phyloP scores from a whole-genome alignment of 1,140 invertebrate species.

The Meloidogyne hapla region DNA sequence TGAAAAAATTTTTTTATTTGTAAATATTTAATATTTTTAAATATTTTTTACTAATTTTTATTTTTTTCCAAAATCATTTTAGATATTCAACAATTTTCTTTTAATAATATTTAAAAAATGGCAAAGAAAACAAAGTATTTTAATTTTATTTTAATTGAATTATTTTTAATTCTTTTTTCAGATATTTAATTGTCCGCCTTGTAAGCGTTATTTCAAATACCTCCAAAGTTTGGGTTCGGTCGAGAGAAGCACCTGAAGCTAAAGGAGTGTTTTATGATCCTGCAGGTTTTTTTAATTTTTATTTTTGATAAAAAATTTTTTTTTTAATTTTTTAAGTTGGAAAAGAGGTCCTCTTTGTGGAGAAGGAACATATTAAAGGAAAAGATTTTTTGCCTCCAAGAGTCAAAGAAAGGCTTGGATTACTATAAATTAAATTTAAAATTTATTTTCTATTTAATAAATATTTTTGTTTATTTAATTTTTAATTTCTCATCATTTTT shows the following conservation, averaged over 20 bases:
- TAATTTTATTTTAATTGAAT: not conserved
- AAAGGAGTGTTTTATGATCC: constrained; percentile 59
- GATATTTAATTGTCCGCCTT: constrained; percentile 60
- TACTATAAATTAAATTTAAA: constrained; percentile 8
- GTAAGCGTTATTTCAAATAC: constrained; percentile 59
- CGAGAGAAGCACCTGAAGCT: constrained; percentile 53
- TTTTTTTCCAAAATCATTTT: too few relatives aligned
- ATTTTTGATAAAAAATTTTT: constrained; percentile 22
- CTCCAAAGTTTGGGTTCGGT: constrained; percentile 56
- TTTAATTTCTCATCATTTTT: not conserved
- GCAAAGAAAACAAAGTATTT: constrained; percentile 30
- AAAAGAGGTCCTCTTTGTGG: constrained; percentile 58
- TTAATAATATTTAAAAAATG: constrained; percentile 11
- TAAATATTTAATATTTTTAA: too few relatives aligned
- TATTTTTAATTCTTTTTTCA: constrained; percentile 27
- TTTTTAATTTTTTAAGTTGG: constrained; percentile 54
- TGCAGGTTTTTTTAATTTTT: constrained; percentile 49
- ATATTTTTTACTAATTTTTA: too few relatives aligned
- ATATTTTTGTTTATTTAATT: not conserved
- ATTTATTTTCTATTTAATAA: constrained; percentile 4
- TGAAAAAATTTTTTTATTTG: not conserved
- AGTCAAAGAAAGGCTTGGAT: constrained; percentile 45
- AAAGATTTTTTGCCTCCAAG: constrained; percentile 47
- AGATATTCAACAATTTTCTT: too few relatives aligned
- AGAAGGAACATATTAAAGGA: constrained; percentile 56